Base-by-base conservation (phyloP, 2,888 invertebrate genomes). In the Harpalus rufipes region DNA sequence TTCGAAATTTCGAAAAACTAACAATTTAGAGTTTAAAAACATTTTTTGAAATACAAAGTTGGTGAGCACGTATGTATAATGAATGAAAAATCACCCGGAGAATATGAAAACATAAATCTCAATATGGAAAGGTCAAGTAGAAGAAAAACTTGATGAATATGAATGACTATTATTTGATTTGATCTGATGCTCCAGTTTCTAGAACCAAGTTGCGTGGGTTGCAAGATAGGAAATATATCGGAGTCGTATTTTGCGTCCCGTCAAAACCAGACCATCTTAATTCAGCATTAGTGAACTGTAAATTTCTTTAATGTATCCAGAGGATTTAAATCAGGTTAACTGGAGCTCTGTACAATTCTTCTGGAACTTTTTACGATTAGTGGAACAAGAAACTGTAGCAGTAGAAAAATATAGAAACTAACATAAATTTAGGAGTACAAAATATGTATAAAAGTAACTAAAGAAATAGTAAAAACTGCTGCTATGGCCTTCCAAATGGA, bases 261-360 rank as follows among this genome's bases (percentile, higher is more conserved):
- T 74, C 72, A 74, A 44, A 44, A 74, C 10, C 72, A 74, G 72
- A 74, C 10, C 72, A 44, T 44, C 44, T 74, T 74, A 74, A 74
- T 74, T 72, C 72, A 44, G 18, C 44, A 74, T 51, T 74, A 74
- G 44, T 74, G 18, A 74, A 44, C 72, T 44, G 72, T 74, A 74
- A 74, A 74, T 74, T 74, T 74, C 44, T 74, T 44, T 51, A 74
- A 74, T 68, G 72, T n/a, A 41, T 74, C 44, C 41, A 74, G 41
- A 18, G 44, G 41, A 44, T 74, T 74, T 74, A 74, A 41, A 74
- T 74, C 16, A 41, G 44, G 41, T 14, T 12, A 16, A 72, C 16
- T 18, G 16, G n/a, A 14, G 18, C 18, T 74, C 44, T 0, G 16
- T 63, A 7, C 21, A 63, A 18, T 6, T 68, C 68, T 32, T 32